Evolutionary conservation across 2,888 invertebrate genomes (phyloP).

Genomic region (Drosophila neonasuta): DNA sequence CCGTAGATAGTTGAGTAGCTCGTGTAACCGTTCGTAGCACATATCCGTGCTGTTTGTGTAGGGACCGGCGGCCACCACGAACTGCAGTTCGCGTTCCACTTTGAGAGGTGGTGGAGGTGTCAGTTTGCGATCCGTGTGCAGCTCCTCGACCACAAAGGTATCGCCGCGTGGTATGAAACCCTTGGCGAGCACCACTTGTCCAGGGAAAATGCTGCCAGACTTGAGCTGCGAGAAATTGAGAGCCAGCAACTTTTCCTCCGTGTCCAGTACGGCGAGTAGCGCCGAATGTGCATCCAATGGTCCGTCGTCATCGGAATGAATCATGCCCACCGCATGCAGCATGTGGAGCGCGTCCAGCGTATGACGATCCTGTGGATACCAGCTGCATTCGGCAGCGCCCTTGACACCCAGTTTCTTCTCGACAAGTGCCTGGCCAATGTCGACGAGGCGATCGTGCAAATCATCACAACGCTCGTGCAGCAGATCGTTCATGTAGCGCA

Average conservation of each 20-base stretch:
- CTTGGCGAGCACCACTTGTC: constrained; percentile 85
- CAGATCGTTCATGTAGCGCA: constrained; percentile 83
- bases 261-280: constrained; percentile 86
- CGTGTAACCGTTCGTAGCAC: constrained; percentile 90
- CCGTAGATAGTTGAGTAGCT: constrained; percentile 87
- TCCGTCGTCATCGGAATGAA: constrained; percentile 88
- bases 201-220: constrained; percentile 81
- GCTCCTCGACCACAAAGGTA: constrained; percentile 86
- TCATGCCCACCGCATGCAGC: constrained; percentile 86
- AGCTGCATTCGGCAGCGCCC: constrained; percentile 73
- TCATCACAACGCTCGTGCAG: constrained; percentile 77
- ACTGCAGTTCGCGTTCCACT: constrained; percentile 84
- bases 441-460: constrained; percentile 78
- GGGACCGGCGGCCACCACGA: constrained; percentile 92
- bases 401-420: constrained; percentile 75
- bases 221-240: constrained; percentile 83
- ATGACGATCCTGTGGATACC: constrained; percentile 78
- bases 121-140: constrained; percentile 85
- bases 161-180: constrained; percentile 89
- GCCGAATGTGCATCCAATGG: constrained; percentile 88
- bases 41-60: constrained; percentile 90
- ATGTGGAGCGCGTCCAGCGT: constrained; percentile 73
- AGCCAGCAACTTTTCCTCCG: constrained; percentile 83
- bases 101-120: constrained; percentile 81
- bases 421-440: constrained; percentile 78